Conservation (phyloP, 2,888 invertebrate genomes). For the Amitus sp. region DNA sequence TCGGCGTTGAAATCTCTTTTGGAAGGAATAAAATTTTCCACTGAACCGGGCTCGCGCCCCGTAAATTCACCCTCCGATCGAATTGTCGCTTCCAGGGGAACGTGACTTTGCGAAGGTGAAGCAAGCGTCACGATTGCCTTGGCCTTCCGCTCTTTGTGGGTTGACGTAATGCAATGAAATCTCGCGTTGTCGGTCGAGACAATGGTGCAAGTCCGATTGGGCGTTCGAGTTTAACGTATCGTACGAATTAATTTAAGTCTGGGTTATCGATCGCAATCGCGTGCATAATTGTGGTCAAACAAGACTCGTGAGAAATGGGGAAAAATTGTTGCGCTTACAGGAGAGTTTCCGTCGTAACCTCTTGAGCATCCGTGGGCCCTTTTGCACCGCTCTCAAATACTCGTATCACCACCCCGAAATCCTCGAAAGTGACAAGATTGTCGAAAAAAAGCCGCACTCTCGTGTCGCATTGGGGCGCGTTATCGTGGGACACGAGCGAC, state of each 20-base stretch:
- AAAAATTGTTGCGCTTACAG: conserved; percentile 23
- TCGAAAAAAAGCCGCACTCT: neutral
- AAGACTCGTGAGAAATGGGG: neutral
- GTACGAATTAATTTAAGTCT: too few species aligned
- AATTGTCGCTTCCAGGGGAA: neutral
- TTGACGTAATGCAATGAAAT: neutral
- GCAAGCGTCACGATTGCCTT: neutral
- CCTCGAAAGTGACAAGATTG: neutral
- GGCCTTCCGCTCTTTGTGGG: neutral
- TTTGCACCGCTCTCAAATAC: conserved; percentile 8
- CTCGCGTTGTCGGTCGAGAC: neutral
- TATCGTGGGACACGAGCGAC: too few species aligned
- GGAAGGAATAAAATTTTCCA: too few species aligned
- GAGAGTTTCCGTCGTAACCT: conserved; percentile 30
- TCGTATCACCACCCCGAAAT: neutral
- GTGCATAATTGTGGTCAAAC: neutral
- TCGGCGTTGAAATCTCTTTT: too few species aligned
- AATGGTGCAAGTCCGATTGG: too few species aligned
- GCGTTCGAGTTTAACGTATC: too few species aligned
- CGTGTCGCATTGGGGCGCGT: neutral
- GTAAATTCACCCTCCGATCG: neutral
- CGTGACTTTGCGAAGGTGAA: neutral
- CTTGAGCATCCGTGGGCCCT: conserved; percentile 28
- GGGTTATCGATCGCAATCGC: too few species aligned
- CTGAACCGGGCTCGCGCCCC: too few species aligned